A percentile compares a stretch with the other conserved stretches of the same genome.
These are phyloP conservation scores for Plebejus anna DNA, from an alignment of 2,888 invertebrate species.

Conservation along the genomic window DNA sequence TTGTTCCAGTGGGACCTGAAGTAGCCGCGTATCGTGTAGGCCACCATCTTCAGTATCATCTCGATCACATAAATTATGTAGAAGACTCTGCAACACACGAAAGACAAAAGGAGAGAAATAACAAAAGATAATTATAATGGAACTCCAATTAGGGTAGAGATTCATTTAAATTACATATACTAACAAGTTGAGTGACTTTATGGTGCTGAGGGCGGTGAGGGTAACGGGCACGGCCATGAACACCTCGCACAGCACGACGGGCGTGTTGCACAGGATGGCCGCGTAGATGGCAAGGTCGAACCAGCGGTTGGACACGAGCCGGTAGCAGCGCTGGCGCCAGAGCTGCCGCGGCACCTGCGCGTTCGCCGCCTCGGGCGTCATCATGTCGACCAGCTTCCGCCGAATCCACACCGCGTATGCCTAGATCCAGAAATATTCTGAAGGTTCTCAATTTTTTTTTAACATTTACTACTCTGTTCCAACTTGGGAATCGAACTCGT, in stretches of 20 bases:
- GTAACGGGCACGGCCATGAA: slow-evolving; percentile 47
- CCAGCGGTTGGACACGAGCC: slow-evolving; percentile 58
- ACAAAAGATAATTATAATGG: neutral
- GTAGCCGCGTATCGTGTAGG: slow-evolving; percentile 61
- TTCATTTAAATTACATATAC: slow-evolving; percentile 39
- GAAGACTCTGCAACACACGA: slow-evolving; percentile 50
- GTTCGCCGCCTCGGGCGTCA: slow-evolving; percentile 55
- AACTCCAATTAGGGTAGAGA: neutral
- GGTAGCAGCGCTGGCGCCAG: slow-evolving; percentile 60
- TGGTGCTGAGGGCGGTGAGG: slow-evolving; percentile 42
- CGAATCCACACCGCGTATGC: slow-evolving; percentile 67
- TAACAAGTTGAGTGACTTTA: slow-evolving; percentile 66
- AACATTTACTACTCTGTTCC: neutral
- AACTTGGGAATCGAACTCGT: too few species aligned
- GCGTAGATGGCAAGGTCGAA: slow-evolving; percentile 70
- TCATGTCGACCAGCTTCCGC: slow-evolving; percentile 61
- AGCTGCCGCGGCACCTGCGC: slow-evolving; percentile 55
- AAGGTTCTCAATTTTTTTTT: neutral
- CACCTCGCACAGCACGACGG: slow-evolving; percentile 66
- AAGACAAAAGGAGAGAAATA: neutral
- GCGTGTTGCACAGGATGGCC: slow-evolving; percentile 66
- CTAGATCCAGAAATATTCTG: slow-evolving; percentile 39
- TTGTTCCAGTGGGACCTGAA: slow-evolving; percentile 79
- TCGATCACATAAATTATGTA: slow-evolving; percentile 62
- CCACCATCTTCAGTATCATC: slow-evolving; percentile 66